These are phyloP conservation scores for Andrena chrysosceles DNA, from an alignment of 2,888 invertebrate genomes.

Conservation along the genomic window DNA sequence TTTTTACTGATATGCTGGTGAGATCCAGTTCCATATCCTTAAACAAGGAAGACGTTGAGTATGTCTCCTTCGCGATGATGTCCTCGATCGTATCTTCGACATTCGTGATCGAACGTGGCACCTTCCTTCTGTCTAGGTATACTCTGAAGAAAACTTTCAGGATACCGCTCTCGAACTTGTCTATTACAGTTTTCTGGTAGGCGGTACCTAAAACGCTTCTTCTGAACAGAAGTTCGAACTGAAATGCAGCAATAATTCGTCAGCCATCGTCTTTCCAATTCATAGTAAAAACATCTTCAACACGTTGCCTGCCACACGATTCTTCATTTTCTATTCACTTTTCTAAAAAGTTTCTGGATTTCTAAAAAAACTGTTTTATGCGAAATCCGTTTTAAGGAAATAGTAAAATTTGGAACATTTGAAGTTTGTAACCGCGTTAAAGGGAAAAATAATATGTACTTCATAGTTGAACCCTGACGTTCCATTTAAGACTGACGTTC, in stretches of 20 bases:
- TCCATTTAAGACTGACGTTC: too few relatives aligned
- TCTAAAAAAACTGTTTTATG: too few relatives aligned
- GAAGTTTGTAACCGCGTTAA: too few relatives aligned
- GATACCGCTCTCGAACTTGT: constrained; percentile 92
- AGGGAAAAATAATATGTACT: too few relatives aligned
- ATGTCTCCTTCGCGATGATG: constrained; percentile 90
- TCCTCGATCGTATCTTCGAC: constrained; percentile 91
- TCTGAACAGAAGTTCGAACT: constrained; percentile 88
- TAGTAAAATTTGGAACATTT: too few relatives aligned
- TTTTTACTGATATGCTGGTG: constrained; percentile 90
- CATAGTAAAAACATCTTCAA: too few relatives aligned
- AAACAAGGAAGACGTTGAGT: constrained; percentile 90
- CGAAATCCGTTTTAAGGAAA: too few relatives aligned
- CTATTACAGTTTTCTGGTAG: constrained; percentile 86
- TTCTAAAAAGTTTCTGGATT: too few relatives aligned
- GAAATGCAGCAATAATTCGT: constrained; percentile 62
- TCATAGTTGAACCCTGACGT: too few relatives aligned
- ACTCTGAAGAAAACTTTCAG: constrained; percentile 92
- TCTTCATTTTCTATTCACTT: too few relatives aligned
- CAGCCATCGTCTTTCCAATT: not conserved
- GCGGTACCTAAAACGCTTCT: constrained; percentile 87
- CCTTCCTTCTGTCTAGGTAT: constrained; percentile 92
- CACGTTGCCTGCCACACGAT: too few relatives aligned
- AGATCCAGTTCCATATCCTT: constrained; percentile 91
- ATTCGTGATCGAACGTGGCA: constrained; percentile 91